Conservation (phyloP, 2,888 invertebrate species). For the Nyleta sp. region DNA sequence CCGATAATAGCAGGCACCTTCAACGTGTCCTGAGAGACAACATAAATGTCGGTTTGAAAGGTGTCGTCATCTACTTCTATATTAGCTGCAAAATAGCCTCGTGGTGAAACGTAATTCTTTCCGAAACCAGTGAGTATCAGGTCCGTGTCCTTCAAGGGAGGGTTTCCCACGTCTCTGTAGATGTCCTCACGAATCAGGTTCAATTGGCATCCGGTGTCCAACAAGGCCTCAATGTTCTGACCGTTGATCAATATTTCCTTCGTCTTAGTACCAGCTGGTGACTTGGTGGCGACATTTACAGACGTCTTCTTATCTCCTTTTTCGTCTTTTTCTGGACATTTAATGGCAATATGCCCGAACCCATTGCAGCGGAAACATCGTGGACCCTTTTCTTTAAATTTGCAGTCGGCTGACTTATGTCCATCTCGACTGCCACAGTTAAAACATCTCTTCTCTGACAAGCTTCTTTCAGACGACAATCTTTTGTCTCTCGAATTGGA, state of each 20-base stretch:
- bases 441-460: constrained; percentile 20
- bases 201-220: constrained; percentile 48
- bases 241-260: constrained; percentile 17
- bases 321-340: constrained; percentile 24
- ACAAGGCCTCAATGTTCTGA: constrained; percentile 17
- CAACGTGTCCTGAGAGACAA: constrained; percentile 40
- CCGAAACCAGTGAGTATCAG: constrained; percentile 43
- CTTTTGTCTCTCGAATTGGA: too few species aligned
- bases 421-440: constrained; percentile 40
- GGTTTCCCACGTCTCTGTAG: constrained; percentile 22
- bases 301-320: not conserved
- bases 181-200: constrained; percentile 43
- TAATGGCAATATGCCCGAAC: constrained; percentile 58
- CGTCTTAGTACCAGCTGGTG: not conserved
- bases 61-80: constrained; percentile 11
- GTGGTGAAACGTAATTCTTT: constrained; percentile 27
- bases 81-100: constrained; percentile 24
- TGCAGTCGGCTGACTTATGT: constrained; percentile 35
- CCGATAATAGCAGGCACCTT: constrained; percentile 43
- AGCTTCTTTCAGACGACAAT: too few species aligned
- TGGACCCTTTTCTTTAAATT: constrained; percentile 32
- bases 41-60: constrained; percentile 30
- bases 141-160: constrained; percentile 25
- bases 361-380: constrained; percentile 51
- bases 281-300: not conserved